These are phyloP conservation scores for Meliscaeva auricollis DNA, from an alignment of 2,888 invertebrate species.

Conservation along the genomic window DNA sequence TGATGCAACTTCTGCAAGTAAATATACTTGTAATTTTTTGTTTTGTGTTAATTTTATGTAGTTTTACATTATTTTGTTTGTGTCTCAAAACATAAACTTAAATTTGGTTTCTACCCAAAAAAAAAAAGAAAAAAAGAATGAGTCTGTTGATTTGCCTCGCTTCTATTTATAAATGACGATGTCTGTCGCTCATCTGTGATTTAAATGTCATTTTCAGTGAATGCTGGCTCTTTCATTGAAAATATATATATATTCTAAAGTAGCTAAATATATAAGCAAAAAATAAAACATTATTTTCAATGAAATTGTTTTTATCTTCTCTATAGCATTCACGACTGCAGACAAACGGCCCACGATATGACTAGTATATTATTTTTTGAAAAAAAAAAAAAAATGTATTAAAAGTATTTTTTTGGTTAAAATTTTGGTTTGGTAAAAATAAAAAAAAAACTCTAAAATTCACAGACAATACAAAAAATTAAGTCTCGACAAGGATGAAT, in stretches of 20 bases:
- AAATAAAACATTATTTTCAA: constrained; percentile 26
- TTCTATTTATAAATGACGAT: constrained; percentile 72
- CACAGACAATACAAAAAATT: not conserved
- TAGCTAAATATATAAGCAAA: constrained; percentile 32
- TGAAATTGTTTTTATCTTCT: constrained; percentile 18
- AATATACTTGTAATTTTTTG: not conserved
- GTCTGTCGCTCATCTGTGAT: constrained; percentile 71
- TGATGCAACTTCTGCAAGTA: not conserved
- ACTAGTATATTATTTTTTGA: too few species aligned
- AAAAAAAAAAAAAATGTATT: not conserved
- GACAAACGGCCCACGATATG: not conserved
- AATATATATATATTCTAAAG: constrained; percentile 16
- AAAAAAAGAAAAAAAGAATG: constrained; percentile 11
- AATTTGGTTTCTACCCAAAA: constrained; percentile 16
- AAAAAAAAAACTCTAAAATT: too few species aligned
- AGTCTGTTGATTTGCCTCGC: constrained; percentile 56
- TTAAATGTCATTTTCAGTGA: constrained; percentile 63
- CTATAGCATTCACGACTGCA: not conserved
- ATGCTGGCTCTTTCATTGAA: constrained; percentile 50
- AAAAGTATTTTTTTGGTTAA: not conserved
- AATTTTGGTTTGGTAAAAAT: not conserved
- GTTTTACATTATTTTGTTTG: constrained; percentile 9
- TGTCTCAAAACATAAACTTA: constrained; percentile 17
- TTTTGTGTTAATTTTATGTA: not conserved
- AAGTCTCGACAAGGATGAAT: not conserved